Evolutionary conservation across 2,113 vertebrate species (phyloP), one percentile per base, ranked within the genome.

Genomic region (Xenotilapia caudafasciata): DNA sequence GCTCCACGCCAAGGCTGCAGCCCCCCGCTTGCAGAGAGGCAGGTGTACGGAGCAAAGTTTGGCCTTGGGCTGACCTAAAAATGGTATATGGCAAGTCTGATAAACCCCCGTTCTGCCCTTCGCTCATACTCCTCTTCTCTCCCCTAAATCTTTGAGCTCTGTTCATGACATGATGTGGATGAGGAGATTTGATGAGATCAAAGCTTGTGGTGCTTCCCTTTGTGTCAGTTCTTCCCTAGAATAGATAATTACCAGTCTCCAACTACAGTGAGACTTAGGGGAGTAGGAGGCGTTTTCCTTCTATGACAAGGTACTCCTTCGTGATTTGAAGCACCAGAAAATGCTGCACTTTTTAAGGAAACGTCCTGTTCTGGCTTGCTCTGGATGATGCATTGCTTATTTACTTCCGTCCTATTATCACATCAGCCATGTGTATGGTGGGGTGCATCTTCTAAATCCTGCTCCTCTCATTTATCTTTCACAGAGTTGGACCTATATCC

Each of bases 21-120:
- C 84, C 86, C 77, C 87, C 77, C n/a, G 83, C 85, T 75, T 70
- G 80, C 82, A 81, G 56, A 90, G 81, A 91, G 47, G 88, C 89
- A 93, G 93, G 90, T 95, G 88, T 88, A 88, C 35, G 40, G 84
- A 88, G 91, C 90, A 91, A 89, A 80, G 40, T 86, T 86, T 86
- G 90, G 90, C 92, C 90, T 87, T 58, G 5, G 90, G 92, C 90
- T 94, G 93, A 95, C 93, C 95, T 92, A 93, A 92, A 93, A 93
- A 92, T 77, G 85, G 83, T 80, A 77, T 58, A 89, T 83, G 86
- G 55, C 83, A 85, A 80, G 79, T 83, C 85, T 90, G 91, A 93
- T 60, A 89, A 84, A 90, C n/a, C 62, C 81, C 40, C 47, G 45
- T 68, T 92, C 68, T 80, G 83, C 90, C 86, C 88, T 86, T 75